These are phyloP conservation scores for Pseudanteris insignis DNA, from an alignment of 2,888 invertebrate species.

Conservation along the genomic window DNA sequence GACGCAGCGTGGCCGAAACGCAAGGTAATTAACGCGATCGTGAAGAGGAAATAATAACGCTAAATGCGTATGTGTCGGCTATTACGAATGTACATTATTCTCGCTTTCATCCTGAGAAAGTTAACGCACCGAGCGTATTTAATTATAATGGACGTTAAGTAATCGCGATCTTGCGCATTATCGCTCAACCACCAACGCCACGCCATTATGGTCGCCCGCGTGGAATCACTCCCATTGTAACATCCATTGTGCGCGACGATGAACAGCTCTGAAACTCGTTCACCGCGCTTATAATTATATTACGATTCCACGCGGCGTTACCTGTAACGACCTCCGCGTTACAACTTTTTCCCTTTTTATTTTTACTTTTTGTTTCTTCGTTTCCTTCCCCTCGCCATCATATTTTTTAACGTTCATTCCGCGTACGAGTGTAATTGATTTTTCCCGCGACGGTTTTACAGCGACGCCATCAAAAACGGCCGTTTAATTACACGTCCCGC, in stretches of 20 bases:
- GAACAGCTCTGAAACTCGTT: constrained; percentile 31
- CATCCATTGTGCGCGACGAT: constrained; percentile 25
- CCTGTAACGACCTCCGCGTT: constrained; percentile 24
- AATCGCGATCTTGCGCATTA: constrained; percentile 52
- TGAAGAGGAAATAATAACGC: constrained; percentile 52
- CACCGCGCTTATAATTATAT: constrained; percentile 35
- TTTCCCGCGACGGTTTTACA: too few relatives aligned
- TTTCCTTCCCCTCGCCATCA: too few relatives aligned
- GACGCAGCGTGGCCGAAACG: constrained; percentile 45
- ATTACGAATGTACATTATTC: constrained; percentile 54
- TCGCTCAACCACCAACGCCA: constrained; percentile 40
- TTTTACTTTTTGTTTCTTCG: constrained; percentile 1
- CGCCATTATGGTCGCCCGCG: constrained; percentile 28
- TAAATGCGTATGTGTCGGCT: constrained; percentile 50
- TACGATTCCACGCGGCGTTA: constrained; percentile 28
- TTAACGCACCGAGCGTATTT: constrained; percentile 61
- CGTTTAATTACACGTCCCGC: too few relatives aligned
- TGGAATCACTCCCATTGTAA: constrained; percentile 32
- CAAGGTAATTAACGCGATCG: constrained; percentile 47
- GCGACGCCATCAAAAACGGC: too few relatives aligned
- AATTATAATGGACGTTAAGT: constrained; percentile 65
- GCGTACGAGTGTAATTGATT: too few relatives aligned
- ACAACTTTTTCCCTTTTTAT: constrained; percentile 16
- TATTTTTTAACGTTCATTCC: too few relatives aligned
- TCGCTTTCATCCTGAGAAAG: constrained; percentile 66